A percentile compares a stretch with the other conserved stretches of the same genome.
These are phyloP conservation scores for Aleiodes alternator DNA, from an alignment of 2,888 invertebrate species.

Conservation along the genomic window DNA sequence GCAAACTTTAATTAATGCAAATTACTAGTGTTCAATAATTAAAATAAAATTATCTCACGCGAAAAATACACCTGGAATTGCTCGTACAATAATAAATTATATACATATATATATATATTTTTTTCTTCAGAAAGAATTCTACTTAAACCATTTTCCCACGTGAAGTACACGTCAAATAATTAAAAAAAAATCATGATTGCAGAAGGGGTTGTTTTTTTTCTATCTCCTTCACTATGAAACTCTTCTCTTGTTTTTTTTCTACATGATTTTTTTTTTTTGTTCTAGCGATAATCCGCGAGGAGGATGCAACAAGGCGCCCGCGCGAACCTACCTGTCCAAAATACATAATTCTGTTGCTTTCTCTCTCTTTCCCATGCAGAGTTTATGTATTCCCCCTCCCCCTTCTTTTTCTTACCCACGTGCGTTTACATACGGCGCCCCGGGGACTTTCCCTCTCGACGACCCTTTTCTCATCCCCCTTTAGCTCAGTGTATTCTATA, in stretches of 20 bases:
- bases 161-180: slow-evolving; percentile 38
- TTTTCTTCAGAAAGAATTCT: background rate
- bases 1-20: too few relatives aligned
- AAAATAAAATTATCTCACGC: slow-evolving; percentile 9
- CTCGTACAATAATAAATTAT: background rate
- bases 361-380: slow-evolving; percentile 41
- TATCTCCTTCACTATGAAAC: slow-evolving; percentile 3
- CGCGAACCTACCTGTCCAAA: slow-evolving; percentile 35
- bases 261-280: slow-evolving; percentile 57
- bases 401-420: background rate
- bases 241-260: slow-evolving; percentile 28
- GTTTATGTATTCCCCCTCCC: slow-evolving; percentile 37
- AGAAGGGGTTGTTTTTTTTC: slow-evolving; percentile 53
- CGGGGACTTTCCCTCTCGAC: slow-evolving; percentile 43
- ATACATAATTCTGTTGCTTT: slow-evolving; percentile 46
- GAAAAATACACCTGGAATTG: slow-evolving; percentile 13
- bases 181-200: slow-evolving; percentile 57
- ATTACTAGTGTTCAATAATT: background rate
- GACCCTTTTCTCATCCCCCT: slow-evolving; percentile 52
- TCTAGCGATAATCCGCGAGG: slow-evolving; percentile 65
- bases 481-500: slow-evolving; percentile 30
- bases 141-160: slow-evolving; percentile 37
- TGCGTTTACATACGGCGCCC: slow-evolving; percentile 39
- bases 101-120: too few relatives aligned
- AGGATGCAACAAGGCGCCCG: slow-evolving; percentile 62